phyloP scores from a whole-genome alignment of 2,113 vertebrate genomes.

The Merops nubicus region DNA sequence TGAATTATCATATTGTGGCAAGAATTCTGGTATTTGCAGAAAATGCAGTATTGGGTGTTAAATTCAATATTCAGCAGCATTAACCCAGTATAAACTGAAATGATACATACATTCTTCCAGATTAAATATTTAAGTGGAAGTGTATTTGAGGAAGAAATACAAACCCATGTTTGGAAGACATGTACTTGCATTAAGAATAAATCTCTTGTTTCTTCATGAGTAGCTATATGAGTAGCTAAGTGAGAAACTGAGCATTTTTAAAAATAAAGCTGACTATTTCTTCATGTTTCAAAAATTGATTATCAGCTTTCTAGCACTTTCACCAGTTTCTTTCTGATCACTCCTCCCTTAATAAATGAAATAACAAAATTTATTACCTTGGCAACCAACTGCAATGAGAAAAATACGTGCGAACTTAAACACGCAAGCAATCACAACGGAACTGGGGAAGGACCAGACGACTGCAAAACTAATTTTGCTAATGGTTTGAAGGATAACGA shows the following conservation, averaged over 20 bases:
- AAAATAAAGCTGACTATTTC: background rate
- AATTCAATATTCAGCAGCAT: background rate
- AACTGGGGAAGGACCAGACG: background rate
- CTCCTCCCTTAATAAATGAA: background rate
- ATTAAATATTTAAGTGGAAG: background rate
- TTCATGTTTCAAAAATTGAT: background rate
- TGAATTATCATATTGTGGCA: no score
- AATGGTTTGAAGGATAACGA: background rate
- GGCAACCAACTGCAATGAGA: background rate
- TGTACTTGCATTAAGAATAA: background rate
- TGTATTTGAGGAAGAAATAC: background rate
- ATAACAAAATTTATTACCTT: background rate
- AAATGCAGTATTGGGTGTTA: no score
- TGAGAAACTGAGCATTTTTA: background rate
- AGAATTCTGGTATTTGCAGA: no score
- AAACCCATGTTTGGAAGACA: background rate
- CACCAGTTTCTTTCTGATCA: background rate
- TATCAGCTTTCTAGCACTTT: background rate
- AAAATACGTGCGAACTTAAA: background rate
- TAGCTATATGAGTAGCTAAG: background rate
- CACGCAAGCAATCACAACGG: rapidly evolving
- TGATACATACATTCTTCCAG: background rate
- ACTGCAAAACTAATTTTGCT: background rate
- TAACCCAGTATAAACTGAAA: background rate
- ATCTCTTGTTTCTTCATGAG: rapidly evolving